A percentile compares a stretch with the other conserved stretches of the same genome.
Conservation (phyloP, 2,888 invertebrate species). For the Automeris io region DNA sequence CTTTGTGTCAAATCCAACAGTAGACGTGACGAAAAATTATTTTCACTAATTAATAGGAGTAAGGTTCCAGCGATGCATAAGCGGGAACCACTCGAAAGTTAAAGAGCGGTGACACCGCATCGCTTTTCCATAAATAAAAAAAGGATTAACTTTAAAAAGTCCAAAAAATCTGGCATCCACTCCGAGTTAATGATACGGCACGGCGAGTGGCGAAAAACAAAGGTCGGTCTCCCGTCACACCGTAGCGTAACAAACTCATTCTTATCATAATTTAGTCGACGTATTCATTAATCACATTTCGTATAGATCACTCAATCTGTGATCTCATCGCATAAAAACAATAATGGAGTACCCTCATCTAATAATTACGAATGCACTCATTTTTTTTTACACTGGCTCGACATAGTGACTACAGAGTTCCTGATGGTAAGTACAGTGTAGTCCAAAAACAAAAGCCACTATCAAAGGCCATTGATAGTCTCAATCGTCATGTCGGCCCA, state of each 20-base stretch:
- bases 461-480: too few relatives aligned
- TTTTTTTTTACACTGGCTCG: too few relatives aligned
- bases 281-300: neutral
- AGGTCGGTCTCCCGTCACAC: constrained; percentile 52
- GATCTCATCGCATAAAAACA: too few relatives aligned
- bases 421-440: too few relatives aligned
- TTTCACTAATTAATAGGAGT: constrained; percentile 8
- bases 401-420: too few relatives aligned
- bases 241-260: constrained; percentile 15
- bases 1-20: too few relatives aligned
- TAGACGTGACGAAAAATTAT: neutral
- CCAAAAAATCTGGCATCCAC: constrained; percentile 64
- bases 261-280: too few relatives aligned
- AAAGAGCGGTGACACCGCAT: constrained; percentile 63
- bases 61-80: constrained; percentile 41
- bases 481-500: too few relatives aligned
- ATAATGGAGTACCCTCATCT: too few relatives aligned
- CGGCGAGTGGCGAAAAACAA: constrained; percentile 71
- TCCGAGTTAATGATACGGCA: constrained; percentile 77
- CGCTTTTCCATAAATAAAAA: constrained; percentile 61
- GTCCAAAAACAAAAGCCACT: too few relatives aligned
- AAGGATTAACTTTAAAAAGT: constrained; percentile 70
- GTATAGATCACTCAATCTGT: too few relatives aligned
- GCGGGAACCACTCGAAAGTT: constrained; percentile 46
- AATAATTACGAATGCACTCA: too few relatives aligned